Conservation (phyloP, 2,888 invertebrate species). For the Drosophila setosimentum region DNA sequence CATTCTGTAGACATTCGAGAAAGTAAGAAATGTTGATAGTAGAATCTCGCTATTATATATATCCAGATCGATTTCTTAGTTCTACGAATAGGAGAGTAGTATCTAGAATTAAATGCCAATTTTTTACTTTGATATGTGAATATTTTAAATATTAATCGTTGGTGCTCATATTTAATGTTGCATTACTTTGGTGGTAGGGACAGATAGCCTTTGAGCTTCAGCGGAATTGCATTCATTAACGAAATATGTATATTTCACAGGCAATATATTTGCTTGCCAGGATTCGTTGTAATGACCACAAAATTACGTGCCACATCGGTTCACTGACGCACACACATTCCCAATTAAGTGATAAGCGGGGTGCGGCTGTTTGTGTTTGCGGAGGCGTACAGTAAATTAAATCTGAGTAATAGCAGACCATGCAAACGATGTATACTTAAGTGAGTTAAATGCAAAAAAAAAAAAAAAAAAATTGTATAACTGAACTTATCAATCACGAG, state of each 20-base stretch:
- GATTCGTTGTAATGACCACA: conserved; percentile 64
- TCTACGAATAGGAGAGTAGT: background rate
- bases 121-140: conserved; percentile 31
- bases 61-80: background rate
- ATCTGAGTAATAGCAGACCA: conserved; percentile 60
- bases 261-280: conserved; percentile 30
- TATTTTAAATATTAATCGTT: background rate
- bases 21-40: too few species aligned
- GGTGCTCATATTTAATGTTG: background rate
- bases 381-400: conserved; percentile 69
- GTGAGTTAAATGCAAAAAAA: conserved; percentile 45
- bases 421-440: conserved; percentile 75
- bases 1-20: background rate
- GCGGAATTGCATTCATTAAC: conserved; percentile 57
- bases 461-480: background rate
- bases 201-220: conserved; percentile 27
- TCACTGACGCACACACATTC: conserved; percentile 57
- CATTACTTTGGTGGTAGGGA: background rate
- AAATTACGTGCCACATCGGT: conserved; percentile 70
- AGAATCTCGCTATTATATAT: background rate
- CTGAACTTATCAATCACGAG: conserved; percentile 37
- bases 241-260: conserved; percentile 55
- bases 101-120: background rate
- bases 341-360: conserved; percentile 61
- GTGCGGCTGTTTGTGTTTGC: background rate